phyloP scores from a whole-genome alignment of 2,888 invertebrate species.

The Sinopyrophorus schimmeli region DNA sequence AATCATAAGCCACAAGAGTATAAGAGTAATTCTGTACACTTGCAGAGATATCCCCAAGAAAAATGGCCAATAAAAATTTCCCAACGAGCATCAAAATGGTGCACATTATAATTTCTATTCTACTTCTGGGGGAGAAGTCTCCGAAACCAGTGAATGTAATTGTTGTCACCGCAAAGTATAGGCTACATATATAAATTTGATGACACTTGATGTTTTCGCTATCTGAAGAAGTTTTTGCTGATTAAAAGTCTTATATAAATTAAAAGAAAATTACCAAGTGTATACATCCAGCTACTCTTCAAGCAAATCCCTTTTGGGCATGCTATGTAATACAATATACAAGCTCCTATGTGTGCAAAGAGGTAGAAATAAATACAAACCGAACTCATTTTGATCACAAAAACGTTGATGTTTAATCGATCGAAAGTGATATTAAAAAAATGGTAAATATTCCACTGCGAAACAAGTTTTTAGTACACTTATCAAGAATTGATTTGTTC shows the following conservation, averaged over 20 bases:
- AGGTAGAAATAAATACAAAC: constrained; percentile 32
- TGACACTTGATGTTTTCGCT: no score
- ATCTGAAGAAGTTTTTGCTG: no score
- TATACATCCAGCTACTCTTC: constrained; percentile 7
- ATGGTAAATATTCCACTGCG: constrained; percentile 34
- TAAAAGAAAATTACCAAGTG: no score
- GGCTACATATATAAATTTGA: no score
- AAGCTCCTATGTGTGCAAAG: constrained; percentile 34
- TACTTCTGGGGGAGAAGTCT: constrained; percentile 27
- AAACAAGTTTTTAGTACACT: constrained; percentile 2
- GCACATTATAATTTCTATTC: constrained; percentile 28
- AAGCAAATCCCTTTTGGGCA: constrained; percentile 20
- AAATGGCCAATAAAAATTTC: constrained; percentile 31
- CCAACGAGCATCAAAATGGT: constrained; percentile 25
- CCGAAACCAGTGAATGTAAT: constrained; percentile 33
- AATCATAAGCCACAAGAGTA: constrained; percentile 33
- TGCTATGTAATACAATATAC: constrained; percentile 31
- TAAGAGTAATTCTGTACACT: constrained; percentile 35
- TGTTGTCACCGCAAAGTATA: constrained; percentile 31
- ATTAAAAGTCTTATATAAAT: no score
- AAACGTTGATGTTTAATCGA: constrained; percentile 35
- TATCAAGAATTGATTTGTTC: background rate
- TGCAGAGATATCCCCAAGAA: constrained; percentile 36
- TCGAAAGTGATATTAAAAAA: constrained; percentile 37
- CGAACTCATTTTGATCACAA: constrained; percentile 33